Conservation (phyloP, 1,140 invertebrate genomes). For the Glossosoma conforme region DNA sequence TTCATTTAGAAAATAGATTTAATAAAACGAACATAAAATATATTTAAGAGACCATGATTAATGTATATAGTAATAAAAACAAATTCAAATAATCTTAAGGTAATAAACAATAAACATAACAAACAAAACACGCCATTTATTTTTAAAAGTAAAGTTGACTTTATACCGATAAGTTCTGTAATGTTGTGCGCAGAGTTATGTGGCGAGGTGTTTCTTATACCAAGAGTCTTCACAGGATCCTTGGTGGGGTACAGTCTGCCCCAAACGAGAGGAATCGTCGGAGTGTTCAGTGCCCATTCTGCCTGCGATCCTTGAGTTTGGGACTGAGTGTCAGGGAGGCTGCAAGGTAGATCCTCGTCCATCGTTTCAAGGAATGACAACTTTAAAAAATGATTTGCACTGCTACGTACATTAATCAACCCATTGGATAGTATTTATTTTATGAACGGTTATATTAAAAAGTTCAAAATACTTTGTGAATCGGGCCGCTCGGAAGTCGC, state of each 20-base stretch:
- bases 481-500: no score
- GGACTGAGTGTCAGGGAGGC: slow-evolving; percentile 40
- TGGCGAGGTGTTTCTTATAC: slow-evolving; percentile 35
- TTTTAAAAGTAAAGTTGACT: no score
- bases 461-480: no score
- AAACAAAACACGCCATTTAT: no score
- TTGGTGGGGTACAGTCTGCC: slow-evolving; percentile 43
- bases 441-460: no score
- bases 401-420: slow-evolving; percentile 1
- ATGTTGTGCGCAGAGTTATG: slow-evolving; percentile 12
- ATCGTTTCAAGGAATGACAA: slow-evolving; percentile 16
- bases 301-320: slow-evolving; percentile 47
- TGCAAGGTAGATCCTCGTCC: slow-evolving; percentile 37
- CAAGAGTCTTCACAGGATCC: slow-evolving; percentile 31
- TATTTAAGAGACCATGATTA: slow-evolving; percentile 3
- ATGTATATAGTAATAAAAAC: slow-evolving; percentile 5
- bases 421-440: slow-evolving; percentile 6
- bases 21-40: no score
- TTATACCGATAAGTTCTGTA: slow-evolving; percentile 42
- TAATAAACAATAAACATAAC: background rate
- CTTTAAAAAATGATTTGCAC: background rate
- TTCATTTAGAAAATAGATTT: no score
- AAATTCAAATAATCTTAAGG: background rate
- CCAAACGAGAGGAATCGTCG: slow-evolving; percentile 42
- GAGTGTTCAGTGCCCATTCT: slow-evolving; percentile 42